A percentile compares a stretch with the other conserved stretches of the same genome.
Conservation (phyloP, 1,140 invertebrate species). For the Calliopsis andreniformis region DNA sequence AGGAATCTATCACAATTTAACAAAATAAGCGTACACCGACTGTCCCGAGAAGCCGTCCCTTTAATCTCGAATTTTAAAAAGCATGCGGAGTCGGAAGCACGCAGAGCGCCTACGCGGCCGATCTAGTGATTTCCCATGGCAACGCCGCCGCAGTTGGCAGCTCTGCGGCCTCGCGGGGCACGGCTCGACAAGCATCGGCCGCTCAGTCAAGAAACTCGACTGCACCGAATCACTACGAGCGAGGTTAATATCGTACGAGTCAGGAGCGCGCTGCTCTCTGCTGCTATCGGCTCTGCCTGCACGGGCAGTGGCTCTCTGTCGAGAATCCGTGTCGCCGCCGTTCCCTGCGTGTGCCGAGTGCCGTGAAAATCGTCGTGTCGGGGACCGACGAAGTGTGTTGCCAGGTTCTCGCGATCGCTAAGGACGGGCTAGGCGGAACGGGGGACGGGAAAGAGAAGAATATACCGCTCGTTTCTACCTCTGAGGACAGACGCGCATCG, state of each 20-base stretch:
- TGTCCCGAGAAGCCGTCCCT: no score
- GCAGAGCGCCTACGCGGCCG: neutral
- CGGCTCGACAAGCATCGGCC: slow-evolving; percentile 63
- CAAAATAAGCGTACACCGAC: no score
- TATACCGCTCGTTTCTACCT: neutral
- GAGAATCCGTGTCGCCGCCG: neutral
- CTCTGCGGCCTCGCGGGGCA: slow-evolving; percentile 65
- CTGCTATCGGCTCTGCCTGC: slow-evolving; percentile 41
- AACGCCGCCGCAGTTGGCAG: slow-evolving; percentile 47
- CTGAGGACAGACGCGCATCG: slow-evolving; percentile 23
- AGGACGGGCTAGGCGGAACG: slow-evolving; percentile 26
- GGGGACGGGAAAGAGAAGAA: neutral
- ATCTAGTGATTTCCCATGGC: slow-evolving; percentile 17
- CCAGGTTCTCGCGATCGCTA: slow-evolving; percentile 3
- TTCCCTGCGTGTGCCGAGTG: neutral
- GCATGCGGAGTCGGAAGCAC: neutral
- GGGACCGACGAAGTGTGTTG: neutral
- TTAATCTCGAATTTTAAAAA: neutral
- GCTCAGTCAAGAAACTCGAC: slow-evolving; percentile 74
- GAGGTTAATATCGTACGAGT: slow-evolving; percentile 39
- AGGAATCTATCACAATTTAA: no score
- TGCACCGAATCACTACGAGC: slow-evolving; percentile 72
- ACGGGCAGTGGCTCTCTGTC: slow-evolving; percentile 13
- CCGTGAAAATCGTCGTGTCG: neutral
- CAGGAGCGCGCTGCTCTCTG: slow-evolving; percentile 53